Evolutionary conservation across 2,113 vertebrate genomes (phyloP).

Genomic region (Cynoglossus semilaevis): DNA sequence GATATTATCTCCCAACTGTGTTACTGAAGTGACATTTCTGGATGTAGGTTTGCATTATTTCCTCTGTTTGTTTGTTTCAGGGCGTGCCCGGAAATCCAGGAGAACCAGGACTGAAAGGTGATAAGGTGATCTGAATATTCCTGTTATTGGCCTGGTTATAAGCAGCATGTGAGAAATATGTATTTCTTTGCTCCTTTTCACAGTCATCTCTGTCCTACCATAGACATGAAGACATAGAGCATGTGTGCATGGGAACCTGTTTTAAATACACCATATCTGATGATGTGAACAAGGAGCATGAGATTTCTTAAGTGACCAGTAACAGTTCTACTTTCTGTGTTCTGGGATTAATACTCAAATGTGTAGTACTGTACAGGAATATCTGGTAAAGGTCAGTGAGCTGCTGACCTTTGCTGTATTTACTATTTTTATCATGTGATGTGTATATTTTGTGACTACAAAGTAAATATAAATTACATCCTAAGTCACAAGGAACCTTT

Average conservation of each 20-base stretch:
- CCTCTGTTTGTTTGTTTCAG: constrained; percentile 74
- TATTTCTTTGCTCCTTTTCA: constrained; percentile 38
- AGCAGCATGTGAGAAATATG: constrained; percentile 70
- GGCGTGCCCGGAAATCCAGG: constrained; percentile 94
- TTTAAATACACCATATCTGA: neutral
- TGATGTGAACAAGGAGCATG: constrained; percentile 66
- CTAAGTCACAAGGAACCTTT: too few species aligned
- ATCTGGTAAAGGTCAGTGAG: too few species aligned
- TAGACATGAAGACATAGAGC: constrained; percentile 15
- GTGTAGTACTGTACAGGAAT: too few species aligned
- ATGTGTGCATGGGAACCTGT: constrained; percentile 25
- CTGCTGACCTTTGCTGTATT: too few species aligned
- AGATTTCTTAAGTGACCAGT: constrained; percentile 7
- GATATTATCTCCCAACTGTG: too few species aligned
- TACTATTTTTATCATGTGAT: too few species aligned
- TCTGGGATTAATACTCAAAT: too few species aligned
- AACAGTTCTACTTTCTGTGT: too few species aligned
- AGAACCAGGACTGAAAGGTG: constrained; percentile 99
- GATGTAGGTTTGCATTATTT: constrained; percentile 14
- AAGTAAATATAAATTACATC: too few species aligned
- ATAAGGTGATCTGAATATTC: constrained; percentile 99
- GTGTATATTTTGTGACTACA: too few species aligned
- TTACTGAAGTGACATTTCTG: too few species aligned
- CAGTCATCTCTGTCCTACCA: constrained; percentile 15
- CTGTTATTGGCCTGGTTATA: constrained; percentile 91